These are phyloP conservation scores for Hassar affinis DNA, from an alignment of 2,113 vertebrate genomes.

Conservation along the genomic window DNA sequence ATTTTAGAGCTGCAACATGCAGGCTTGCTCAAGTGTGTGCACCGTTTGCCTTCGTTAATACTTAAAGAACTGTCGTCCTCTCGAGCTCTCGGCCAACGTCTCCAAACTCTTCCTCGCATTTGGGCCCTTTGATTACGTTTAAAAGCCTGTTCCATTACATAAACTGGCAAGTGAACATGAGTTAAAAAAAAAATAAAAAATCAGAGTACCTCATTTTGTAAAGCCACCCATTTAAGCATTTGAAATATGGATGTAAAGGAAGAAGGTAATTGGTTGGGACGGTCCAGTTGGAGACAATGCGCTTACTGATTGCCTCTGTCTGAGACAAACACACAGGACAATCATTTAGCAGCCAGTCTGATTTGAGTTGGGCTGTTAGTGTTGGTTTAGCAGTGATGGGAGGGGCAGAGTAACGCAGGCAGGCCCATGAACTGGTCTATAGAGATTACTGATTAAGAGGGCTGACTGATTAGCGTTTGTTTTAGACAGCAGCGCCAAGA, in stretches of 20 bases:
- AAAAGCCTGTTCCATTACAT: background rate
- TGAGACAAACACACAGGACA: conserved; percentile 26
- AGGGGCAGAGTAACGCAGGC: conserved; percentile 7
- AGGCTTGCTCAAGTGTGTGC: background rate
- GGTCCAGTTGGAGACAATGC: conserved; percentile 20
- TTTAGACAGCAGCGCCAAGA: conserved; percentile 58
- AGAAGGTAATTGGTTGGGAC: conserved; percentile 24
- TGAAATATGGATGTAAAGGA: background rate
- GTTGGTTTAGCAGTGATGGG: conserved; percentile 47
- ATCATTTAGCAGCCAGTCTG: conserved; percentile 37
- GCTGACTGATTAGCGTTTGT: conserved; percentile 66
- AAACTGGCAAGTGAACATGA: background rate
- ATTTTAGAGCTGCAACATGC: conserved; percentile 5
- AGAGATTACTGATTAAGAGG: conserved; percentile 43
- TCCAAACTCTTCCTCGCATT: background rate
- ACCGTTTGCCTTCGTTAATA: background rate
- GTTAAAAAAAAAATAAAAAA: background rate
- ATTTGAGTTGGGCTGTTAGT: conserved; percentile 41
- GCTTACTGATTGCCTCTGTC: conserved; percentile 9
- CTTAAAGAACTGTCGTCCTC: background rate
- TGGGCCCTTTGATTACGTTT: background rate
- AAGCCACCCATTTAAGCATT: background rate
- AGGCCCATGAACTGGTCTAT: conserved; percentile 26
- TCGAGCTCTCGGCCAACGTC: background rate
- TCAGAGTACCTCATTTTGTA: background rate